A percentile compares a stretch with the other conserved stretches of the same genome.
These are phyloP conservation scores for Glossophaga mutica DNA, from an alignment of 2,797 vertebrate genomes.

Conservation along the genomic window DNA sequence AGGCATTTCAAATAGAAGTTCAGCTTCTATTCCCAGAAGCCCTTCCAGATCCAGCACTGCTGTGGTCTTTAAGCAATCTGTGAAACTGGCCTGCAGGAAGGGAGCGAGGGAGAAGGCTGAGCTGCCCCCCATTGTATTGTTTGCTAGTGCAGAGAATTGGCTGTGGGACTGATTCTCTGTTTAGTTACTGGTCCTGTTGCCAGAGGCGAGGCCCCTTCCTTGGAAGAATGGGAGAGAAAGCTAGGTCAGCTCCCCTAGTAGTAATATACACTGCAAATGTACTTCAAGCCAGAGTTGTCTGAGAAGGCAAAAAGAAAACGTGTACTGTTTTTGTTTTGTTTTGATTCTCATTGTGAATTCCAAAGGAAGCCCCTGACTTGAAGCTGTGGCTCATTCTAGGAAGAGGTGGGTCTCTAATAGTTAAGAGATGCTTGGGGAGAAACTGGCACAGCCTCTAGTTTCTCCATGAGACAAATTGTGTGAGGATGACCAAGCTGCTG, in stretches of 20 bases:
- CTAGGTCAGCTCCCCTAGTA: not conserved
- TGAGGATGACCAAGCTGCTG: not conserved
- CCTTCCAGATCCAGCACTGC: not conserved
- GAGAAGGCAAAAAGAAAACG: not conserved
- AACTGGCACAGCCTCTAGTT: not conserved
- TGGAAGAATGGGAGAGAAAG: not conserved
- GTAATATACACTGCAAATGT: not conserved
- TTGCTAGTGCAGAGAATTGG: not conserved
- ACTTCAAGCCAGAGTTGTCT: not conserved
- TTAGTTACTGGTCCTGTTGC: not conserved
- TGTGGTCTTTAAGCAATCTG: constrained; percentile 9
- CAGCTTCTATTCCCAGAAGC: constrained; percentile 48
- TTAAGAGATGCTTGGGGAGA: not conserved
- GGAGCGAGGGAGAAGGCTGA: not conserved
- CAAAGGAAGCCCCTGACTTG: not conserved
- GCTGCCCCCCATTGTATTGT: not conserved
- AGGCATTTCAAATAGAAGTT: constrained; percentile 63
- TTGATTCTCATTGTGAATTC: not conserved
- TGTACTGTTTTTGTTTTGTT: not conserved
- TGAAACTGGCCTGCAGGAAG: constrained; percentile 20
- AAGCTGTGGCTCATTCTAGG: not conserved
- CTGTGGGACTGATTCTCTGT: not conserved
- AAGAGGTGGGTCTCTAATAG: not conserved
- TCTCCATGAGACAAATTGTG: not conserved
- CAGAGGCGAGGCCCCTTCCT: not conserved